Base-by-base conservation (phyloP, 2,888 invertebrate species). In the Stomorhina lunata region DNA sequence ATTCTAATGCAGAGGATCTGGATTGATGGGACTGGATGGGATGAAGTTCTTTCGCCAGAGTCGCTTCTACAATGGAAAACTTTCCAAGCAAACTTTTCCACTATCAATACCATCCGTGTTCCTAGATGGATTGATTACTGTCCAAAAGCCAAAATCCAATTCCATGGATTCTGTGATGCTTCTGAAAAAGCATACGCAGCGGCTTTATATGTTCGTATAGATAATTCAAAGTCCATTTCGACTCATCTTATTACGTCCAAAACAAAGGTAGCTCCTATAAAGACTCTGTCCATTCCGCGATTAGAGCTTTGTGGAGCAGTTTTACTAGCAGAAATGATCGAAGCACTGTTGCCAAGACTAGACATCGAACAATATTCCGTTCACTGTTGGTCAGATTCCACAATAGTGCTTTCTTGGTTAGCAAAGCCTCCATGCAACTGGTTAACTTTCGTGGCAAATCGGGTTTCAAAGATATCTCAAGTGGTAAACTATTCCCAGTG, bases 1-100 rank as follows among this genome's bases (percentile, higher is more conserved):
- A 69, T 81, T 15, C 22, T 81, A 0, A 77, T 81, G 83, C 80
- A 82, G n/a, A 65, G 78, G n/a, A 80, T 83, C n/a, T 83, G 73
- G 81, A 27, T 40, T 2, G 73, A 80, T 55, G 69, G 43, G 0
- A 65, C 59, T 6, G 59, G 53, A 4, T 84, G 82, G 81, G 68
- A 83, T 34, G 48, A 29, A 1, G 32, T 34, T 6, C 3, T 82
- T 4, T 25, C 27, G 37, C 40, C 29, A 20, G 9, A 43, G 10
- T 48, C 43, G 2, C 71, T 71, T 15, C n/a, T 34, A 10, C 43
- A 43, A 15, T 43, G 43, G 43, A 61, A 75, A 29, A 29, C 29
- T 2, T 84, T 81, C 59, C 53, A 59, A n/a, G 9, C 7, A 10
- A 61, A 65, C 9, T 66, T 66, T 20, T 2, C 15, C 15, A 57